phyloP scores from a whole-genome alignment of 2,797 vertebrate species.

The Leontocebus nigricollis region DNA sequence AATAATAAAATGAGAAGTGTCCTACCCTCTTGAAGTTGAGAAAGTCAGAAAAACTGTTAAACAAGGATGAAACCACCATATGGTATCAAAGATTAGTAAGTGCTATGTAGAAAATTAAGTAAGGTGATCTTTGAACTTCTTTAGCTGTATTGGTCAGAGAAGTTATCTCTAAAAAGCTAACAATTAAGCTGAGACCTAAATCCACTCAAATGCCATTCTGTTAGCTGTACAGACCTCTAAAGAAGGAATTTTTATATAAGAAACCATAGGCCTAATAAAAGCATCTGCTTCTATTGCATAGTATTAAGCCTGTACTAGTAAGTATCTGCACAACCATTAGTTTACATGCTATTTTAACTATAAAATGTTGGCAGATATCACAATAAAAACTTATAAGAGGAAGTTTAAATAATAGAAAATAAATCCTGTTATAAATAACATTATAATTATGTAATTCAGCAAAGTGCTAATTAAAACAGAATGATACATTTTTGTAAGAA shows the following conservation, averaged over 20 bases:
- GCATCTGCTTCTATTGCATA: not conserved
- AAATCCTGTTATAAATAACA: not conserved
- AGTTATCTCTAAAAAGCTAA: not conserved
- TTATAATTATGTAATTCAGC: not conserved
- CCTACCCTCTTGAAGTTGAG: not conserved
- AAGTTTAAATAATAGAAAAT: not conserved
- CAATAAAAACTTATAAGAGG: not conserved
- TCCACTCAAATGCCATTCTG: not conserved
- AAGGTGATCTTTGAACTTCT: conserved; percentile 32
- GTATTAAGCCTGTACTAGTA: not conserved
- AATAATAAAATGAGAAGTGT: not conserved
- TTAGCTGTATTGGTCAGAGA: not conserved
- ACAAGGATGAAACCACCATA: not conserved
- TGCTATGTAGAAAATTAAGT: conserved; percentile 28
- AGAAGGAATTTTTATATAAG: not conserved
- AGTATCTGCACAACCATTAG: not conserved
- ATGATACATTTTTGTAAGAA: not conserved
- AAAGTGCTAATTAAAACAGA: conserved; percentile 28
- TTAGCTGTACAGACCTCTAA: not conserved
- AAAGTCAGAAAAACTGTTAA: conserved; percentile 22
- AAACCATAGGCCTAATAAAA: not conserved
- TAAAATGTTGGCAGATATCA: not conserved
- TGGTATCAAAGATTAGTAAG: not conserved
- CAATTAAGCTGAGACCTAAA: conserved; percentile 17
- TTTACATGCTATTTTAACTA: not conserved